A percentile compares a stretch with the other conserved stretches of the same genome.
phyloP scores from a whole-genome alignment of 2,888 invertebrate genomes.

The Halictus ligatus region DNA sequence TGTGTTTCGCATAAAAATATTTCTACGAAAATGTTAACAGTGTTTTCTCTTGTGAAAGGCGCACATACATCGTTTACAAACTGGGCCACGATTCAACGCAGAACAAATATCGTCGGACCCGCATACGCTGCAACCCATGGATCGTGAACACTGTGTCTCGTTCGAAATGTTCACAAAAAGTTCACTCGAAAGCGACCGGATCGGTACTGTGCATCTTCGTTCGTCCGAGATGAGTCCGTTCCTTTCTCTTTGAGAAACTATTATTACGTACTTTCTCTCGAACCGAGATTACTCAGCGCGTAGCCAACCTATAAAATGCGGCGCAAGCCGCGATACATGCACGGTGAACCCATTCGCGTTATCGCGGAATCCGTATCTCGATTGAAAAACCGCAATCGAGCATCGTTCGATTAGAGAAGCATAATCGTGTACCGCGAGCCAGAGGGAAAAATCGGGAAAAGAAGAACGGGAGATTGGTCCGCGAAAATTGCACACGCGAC shows the following conservation, averaged over 20 bases:
- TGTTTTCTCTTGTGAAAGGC: background rate
- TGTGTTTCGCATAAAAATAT: background rate
- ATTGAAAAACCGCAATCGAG: background rate
- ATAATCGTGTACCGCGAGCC: background rate
- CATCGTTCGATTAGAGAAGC: background rate
- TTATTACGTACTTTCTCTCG: conserved; percentile 59
- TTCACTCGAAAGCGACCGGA: conserved; percentile 10
- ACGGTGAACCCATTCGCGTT: background rate
- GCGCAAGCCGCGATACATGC: conserved; percentile 14
- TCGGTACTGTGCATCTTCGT: conserved; percentile 21
- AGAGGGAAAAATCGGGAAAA: background rate
- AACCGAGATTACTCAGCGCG: conserved; percentile 21
- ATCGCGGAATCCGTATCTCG: background rate
- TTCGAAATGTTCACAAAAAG: conserved; percentile 6
- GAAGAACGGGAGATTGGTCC: background rate
- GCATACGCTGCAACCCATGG: background rate
- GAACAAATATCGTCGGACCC: background rate
- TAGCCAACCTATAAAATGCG: conserved; percentile 55
- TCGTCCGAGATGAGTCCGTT: conserved; percentile 14
- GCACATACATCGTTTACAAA: background rate
- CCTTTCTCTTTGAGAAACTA: conserved; percentile 49
- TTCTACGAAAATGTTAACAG: background rate
- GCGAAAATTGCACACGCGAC: background rate
- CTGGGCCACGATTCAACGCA: background rate
- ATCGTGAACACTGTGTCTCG: background rate